Evolutionary conservation across 2,113 vertebrate species (phyloP).

Genomic region (Corythaeola cristata): DNA sequence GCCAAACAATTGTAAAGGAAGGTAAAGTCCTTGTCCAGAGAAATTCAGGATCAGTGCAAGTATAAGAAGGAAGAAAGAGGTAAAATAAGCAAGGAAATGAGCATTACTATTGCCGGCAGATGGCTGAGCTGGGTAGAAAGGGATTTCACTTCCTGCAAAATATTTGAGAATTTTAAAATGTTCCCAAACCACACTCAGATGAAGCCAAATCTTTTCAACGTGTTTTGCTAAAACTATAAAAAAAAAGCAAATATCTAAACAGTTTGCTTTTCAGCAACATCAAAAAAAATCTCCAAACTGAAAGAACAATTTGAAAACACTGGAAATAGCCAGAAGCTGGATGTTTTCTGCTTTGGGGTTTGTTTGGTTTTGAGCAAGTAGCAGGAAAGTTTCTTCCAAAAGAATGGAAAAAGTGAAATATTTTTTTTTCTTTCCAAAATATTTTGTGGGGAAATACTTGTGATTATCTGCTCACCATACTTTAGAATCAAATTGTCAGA

Average conservation of each 20-base stretch:
- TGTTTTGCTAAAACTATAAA: constrained; percentile 30
- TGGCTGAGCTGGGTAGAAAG: neutral
- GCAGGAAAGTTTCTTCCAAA: neutral
- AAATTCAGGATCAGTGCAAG: neutral
- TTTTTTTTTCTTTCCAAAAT: neutral
- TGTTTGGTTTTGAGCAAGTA: neutral
- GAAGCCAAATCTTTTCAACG: constrained; percentile 18
- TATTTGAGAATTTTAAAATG: neutral
- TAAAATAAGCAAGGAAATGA: constrained; percentile 20
- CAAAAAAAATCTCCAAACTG: constrained; percentile 21
- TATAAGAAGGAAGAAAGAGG: neutral
- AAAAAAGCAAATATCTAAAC: neutral
- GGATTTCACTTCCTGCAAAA: constrained; percentile 1
- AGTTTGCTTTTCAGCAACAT: constrained; percentile 10
- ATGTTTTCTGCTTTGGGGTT: neutral
- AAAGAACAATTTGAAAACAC: constrained; percentile 27
- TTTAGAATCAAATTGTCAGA: neutral
- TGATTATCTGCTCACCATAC: neutral
- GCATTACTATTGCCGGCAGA: neutral
- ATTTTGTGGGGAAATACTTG: neutral
- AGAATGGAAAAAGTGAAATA: neutral
- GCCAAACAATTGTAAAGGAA: neutral
- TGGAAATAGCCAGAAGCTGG: constrained; percentile 24
- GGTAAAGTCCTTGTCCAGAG: neutral
- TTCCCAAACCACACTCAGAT: neutral